Conservation (phyloP, 2,888 invertebrate genomes). For the Rhagonycha lutea region DNA sequence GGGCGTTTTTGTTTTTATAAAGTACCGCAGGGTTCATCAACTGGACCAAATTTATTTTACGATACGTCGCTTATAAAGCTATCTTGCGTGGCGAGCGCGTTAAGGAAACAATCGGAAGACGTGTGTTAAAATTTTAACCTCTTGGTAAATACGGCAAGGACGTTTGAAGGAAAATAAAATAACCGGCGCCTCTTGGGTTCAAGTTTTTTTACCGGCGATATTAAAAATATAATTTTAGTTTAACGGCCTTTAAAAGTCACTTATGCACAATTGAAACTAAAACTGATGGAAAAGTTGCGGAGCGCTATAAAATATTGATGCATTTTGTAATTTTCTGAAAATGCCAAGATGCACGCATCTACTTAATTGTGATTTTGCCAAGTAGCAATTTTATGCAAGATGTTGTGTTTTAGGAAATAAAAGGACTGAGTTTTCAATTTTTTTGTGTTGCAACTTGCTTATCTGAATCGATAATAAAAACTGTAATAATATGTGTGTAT, state of each 20-base stretch:
- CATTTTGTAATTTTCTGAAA: conserved; percentile 25
- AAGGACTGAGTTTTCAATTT: conserved; percentile 2
- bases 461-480: background rate
- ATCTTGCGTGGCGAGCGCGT: background rate
- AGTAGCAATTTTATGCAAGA: conserved; percentile 5
- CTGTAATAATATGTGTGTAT: background rate
- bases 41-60: conserved; percentile 14
- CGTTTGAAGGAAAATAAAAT: conserved; percentile 11
- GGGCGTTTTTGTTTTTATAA: conserved; percentile 42
- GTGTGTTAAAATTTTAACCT: conserved; percentile 13
- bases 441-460: background rate
- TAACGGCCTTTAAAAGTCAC: conserved; percentile 6
- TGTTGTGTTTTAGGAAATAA: conserved; percentile 26
- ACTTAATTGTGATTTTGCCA: conserved; percentile 6
- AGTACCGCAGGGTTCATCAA: conserved; percentile 27
- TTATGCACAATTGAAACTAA: background rate
- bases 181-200: conserved; percentile 23
- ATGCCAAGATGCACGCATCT: conserved; percentile 6
- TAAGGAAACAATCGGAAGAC: background rate
- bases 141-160: conserved; percentile 24
- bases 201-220: conserved; percentile 6
- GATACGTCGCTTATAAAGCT: conserved; percentile 13
- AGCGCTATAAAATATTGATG: background rate
- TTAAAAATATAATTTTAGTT: background rate
- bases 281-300: background rate